Conservation (phyloP, 2,888 invertebrate genomes). For the Leistus spinibarbis region DNA sequence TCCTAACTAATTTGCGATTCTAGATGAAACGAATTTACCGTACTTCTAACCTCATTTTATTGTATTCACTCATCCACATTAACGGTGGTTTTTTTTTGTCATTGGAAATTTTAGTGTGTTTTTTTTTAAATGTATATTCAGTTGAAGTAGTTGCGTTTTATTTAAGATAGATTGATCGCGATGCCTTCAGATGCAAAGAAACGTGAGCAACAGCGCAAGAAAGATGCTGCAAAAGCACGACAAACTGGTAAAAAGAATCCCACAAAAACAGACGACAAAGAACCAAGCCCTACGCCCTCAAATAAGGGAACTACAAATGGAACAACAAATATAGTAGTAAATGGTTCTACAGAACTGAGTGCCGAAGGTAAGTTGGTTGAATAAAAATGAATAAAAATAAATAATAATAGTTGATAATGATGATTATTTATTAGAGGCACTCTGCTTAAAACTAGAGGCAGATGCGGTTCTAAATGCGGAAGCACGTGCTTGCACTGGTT, state of each 20-base stretch:
- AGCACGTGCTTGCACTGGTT: conserved; percentile 93
- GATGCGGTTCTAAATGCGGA: conserved; percentile 94
- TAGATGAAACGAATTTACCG: neutral
- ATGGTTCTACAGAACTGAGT: conserved; percentile 64
- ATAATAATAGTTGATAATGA: neutral
- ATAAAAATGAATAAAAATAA: neutral
- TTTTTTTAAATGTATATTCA: too few species aligned
- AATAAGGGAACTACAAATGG: conserved; percentile 43
- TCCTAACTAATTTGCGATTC: neutral
- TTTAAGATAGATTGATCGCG: conserved; percentile 42
- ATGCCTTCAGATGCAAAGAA: conserved; percentile 99
- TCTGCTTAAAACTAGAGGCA: conserved; percentile 85
- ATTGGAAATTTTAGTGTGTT: neutral
- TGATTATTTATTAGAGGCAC: conserved; percentile 67
- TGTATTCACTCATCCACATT: neutral
- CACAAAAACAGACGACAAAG: conserved; percentile 63
- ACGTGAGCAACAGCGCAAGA: conserved; percentile 96
- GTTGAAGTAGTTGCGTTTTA: neutral
- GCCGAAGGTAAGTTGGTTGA: conserved; percentile 69
- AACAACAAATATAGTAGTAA: too few species aligned
- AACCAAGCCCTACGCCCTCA: conserved; percentile 57
- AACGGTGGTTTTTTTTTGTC: neutral
- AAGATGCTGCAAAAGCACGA: conserved; percentile 86
- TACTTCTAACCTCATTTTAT: neutral
- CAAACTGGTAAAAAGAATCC: conserved; percentile 56